Evolutionary conservation across 2,113 vertebrate species (phyloP).

Genomic region (Boulengeromyrus knoepffleri): DNA sequence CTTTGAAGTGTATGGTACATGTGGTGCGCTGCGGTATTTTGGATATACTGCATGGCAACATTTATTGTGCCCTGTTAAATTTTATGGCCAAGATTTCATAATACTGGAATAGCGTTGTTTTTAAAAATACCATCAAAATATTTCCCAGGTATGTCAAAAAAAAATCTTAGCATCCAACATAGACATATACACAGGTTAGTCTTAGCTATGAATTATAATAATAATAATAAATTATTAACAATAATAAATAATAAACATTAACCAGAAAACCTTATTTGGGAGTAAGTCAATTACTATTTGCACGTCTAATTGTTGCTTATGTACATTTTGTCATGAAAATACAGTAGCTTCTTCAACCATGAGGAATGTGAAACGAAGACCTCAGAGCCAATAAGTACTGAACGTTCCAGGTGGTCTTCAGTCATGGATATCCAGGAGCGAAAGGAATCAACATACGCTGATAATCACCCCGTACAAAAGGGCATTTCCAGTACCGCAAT

Average conservation of each 20-base stretch:
- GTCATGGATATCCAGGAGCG: background rate
- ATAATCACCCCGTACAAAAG: background rate
- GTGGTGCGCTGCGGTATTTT: background rate
- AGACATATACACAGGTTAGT: background rate
- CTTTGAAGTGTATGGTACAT: background rate
- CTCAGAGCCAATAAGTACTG: background rate
- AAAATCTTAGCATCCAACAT: background rate
- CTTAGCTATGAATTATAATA: background rate
- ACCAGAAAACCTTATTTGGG: background rate
- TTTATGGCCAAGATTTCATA: background rate
- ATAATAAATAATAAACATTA: background rate
- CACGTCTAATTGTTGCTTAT: background rate
- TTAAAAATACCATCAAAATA: background rate
- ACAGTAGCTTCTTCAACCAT: background rate
- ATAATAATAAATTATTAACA: background rate
- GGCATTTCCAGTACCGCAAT: background rate
- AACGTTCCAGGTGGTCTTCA: background rate
- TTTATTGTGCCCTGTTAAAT: background rate
- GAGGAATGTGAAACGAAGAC: background rate
- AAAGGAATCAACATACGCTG: background rate
- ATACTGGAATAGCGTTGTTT: background rate
- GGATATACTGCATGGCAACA: background rate
- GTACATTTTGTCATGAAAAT: background rate
- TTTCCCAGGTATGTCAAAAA: background rate
- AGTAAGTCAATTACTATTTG: background rate